Conservation (phyloP, 2,888 invertebrate genomes). For the Lycia hirtaria region DNA sequence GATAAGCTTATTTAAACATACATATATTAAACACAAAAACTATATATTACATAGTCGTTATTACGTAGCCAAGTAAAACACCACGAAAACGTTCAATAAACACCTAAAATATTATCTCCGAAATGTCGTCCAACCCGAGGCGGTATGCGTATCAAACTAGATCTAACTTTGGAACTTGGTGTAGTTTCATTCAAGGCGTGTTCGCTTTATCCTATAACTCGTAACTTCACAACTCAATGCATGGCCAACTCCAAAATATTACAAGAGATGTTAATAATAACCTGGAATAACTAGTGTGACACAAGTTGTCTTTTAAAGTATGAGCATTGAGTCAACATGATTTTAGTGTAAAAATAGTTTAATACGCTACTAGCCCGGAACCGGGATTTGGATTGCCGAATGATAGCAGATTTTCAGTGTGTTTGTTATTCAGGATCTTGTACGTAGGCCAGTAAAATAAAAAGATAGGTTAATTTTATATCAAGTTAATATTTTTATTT, state of each 20-base stretch:
- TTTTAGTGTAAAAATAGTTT: too few relatives aligned
- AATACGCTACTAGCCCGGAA: too few relatives aligned
- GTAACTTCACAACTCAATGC: constrained; percentile 19
- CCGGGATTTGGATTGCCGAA: too few relatives aligned
- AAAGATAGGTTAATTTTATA: too few relatives aligned
- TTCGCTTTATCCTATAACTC: constrained; percentile 24
- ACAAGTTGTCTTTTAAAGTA: neutral
- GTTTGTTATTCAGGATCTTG: too few relatives aligned
- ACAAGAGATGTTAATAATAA: neutral
- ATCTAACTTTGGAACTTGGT: constrained; percentile 31
- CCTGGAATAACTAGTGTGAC: neutral
- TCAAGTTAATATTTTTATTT: too few relatives aligned
- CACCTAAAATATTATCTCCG: neutral
- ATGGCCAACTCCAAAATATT: constrained; percentile 10
- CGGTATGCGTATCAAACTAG: constrained; percentile 17
- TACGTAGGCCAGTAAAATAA: too few relatives aligned
- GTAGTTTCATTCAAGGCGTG: constrained; percentile 19
- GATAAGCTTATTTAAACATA: too few relatives aligned
- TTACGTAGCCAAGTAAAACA: neutral
- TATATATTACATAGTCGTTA: too few relatives aligned
- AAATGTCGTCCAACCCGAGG: constrained; percentile 4
- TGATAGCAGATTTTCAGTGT: too few relatives aligned
- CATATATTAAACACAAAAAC: too few relatives aligned
- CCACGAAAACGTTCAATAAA: neutral
- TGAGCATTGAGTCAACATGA: too few relatives aligned